Evolutionary conservation across 2,797 vertebrate species (phyloP).

Genomic region (Trematomus bernacchii): DNA sequence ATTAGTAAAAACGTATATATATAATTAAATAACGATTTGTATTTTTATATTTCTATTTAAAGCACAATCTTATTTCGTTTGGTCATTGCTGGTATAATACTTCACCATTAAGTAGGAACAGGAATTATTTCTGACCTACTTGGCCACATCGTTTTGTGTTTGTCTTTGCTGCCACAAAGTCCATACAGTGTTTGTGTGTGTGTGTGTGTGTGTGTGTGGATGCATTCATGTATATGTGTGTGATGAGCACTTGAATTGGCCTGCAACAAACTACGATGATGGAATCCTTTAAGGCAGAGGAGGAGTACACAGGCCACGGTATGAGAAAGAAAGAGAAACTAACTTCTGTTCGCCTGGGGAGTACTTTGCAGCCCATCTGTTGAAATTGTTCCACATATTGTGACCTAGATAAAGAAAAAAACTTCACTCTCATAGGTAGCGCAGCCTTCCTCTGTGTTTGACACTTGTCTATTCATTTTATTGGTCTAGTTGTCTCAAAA

Average conservation of each 20-base stretch:
- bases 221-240: conserved; percentile 28
- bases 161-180: conserved; percentile 16
- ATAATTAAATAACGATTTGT: not conserved
- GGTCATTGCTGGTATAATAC: not conserved
- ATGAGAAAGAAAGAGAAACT: conserved; percentile 74
- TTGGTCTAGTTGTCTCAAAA: conserved; percentile 84
- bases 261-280: conserved; percentile 58
- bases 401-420: conserved; percentile 87
- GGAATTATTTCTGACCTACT: conserved; percentile 35
- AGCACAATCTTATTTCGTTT: not conserved
- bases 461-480: conserved; percentile 87
- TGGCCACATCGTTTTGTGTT: conserved; percentile 20
- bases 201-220: not conserved
- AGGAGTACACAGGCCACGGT: conserved; percentile 54
- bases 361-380: conserved; percentile 86
- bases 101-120: conserved; percentile 5
- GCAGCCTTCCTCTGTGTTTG: conserved; percentile 74
- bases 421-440: conserved; percentile 82
- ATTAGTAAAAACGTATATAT: not conserved
- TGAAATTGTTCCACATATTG: conserved; percentile 89
- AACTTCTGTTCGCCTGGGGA: conserved; percentile 90
- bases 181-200: not conserved
- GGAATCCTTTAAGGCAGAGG: conserved; percentile 66
- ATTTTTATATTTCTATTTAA: not conserved
- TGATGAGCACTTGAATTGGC: conserved; percentile 35